phyloP scores from a whole-genome alignment of 2,888 invertebrate species.

The Adelphocoris suturalis region DNA sequence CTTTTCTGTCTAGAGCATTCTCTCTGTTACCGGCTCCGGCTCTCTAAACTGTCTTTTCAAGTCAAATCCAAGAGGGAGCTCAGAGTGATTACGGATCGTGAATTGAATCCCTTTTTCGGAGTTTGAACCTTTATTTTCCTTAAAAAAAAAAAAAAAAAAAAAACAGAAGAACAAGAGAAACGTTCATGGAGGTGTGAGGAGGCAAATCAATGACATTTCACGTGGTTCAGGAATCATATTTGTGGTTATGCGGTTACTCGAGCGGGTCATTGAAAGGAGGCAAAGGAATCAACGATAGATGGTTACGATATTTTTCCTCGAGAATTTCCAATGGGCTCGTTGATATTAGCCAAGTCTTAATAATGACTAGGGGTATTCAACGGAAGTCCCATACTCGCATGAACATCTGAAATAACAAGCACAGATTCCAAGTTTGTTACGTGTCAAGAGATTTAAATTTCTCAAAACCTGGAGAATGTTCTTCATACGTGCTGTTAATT shows the following conservation, averaged over 20 bases:
- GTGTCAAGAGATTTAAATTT: too few relatives aligned
- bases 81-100: constrained; percentile 17
- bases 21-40: neutral
- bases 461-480: too few relatives aligned
- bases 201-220: neutral
- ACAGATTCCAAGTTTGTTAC: too few relatives aligned
- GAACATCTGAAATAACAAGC: too few relatives aligned
- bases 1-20: constrained; percentile 3
- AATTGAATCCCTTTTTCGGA: constrained; percentile 23
- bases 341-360: too few relatives aligned
- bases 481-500: too few relatives aligned
- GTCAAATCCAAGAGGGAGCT: neutral
- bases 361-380: too few relatives aligned
- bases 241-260: neutral
- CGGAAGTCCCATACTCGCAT: too few relatives aligned
- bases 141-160: neutral
- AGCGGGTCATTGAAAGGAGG: neutral
- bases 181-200: neutral
- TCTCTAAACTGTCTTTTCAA: neutral
- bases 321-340: too few relatives aligned
- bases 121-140: constrained; percentile 4
- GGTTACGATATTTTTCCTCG: too few relatives aligned
- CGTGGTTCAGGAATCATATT: neutral
- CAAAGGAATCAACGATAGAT: too few relatives aligned
- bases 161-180: neutral